Evolutionary conservation across 2,797 vertebrate genomes (phyloP).

Genomic region (Avahi laniger): DNA sequence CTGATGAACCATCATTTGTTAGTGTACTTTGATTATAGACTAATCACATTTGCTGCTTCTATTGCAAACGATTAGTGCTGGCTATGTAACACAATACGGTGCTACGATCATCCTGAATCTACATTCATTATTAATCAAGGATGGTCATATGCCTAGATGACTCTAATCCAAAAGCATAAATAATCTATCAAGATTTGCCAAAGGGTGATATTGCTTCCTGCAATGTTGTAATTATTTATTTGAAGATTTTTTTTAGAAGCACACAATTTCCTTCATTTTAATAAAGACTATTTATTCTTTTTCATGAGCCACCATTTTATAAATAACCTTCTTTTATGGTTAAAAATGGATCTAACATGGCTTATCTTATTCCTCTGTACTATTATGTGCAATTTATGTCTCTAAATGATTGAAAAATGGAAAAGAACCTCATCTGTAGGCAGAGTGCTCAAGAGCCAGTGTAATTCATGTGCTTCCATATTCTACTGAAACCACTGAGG

Average conservation of each 20-base stretch:
- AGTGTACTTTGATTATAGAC: background rate
- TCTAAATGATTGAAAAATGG: constrained; percentile 44
- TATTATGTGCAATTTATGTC: constrained; percentile 51
- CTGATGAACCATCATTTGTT: background rate
- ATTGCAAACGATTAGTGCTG: background rate
- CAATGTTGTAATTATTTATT: constrained; percentile 49
- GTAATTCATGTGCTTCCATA: background rate
- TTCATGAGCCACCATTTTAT: constrained; percentile 30
- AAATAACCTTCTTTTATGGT: constrained; percentile 57
- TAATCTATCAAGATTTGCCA: constrained; percentile 45
- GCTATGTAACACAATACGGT: constrained; percentile 13
- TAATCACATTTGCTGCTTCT: constrained; percentile 48
- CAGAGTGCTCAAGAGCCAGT: background rate
- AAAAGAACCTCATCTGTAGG: background rate
- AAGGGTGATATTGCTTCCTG: constrained; percentile 29
- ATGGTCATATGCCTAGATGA: background rate
- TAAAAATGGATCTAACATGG: constrained; percentile 29
- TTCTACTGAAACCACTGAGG: background rate
- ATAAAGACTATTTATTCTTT: constrained; percentile 50
- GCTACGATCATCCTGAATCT: background rate
- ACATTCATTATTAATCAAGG: constrained; percentile 55
- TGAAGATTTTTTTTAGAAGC: constrained; percentile 49
- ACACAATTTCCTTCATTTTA: constrained; percentile 45
- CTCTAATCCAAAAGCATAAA: constrained; percentile 52
- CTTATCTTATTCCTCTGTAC: background rate